Percentiles rank a stretch among this genome's conserved stretches.
These are phyloP conservation scores for Dipus sagitta DNA, from an alignment of 2,797 vertebrate genomes.

Conservation along the genomic window DNA sequence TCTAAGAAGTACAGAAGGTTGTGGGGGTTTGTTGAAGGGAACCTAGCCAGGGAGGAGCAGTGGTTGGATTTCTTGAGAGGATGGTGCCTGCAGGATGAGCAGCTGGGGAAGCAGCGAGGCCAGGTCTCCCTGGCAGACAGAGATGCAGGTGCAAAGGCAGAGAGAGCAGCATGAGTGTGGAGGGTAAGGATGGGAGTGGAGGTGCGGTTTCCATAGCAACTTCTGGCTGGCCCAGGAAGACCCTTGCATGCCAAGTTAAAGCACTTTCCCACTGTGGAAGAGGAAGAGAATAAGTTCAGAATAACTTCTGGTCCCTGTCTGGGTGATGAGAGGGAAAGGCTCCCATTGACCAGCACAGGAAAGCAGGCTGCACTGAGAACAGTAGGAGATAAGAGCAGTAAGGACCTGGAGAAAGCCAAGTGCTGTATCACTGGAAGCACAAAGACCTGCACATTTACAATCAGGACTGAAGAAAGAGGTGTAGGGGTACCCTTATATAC, in stretches of 20 bases:
- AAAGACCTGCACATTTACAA: too few relatives aligned
- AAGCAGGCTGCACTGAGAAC: not conserved
- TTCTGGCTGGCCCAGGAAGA: not conserved
- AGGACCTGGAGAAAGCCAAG: not conserved
- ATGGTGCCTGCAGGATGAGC: not conserved
- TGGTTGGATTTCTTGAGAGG: not conserved
- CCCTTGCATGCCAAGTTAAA: not conserved
- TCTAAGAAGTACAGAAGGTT: not conserved
- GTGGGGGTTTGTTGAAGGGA: not conserved
- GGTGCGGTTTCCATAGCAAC: not conserved
- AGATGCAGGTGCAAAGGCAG: not conserved
- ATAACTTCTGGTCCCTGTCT: not conserved
- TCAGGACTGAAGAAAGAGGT: not conserved
- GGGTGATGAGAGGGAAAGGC: not conserved
- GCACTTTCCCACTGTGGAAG: not conserved
- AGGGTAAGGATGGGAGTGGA: not conserved
- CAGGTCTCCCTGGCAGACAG: not conserved
- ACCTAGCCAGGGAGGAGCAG: not conserved
- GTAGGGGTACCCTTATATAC: not conserved
- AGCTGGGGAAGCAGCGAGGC: not conserved
- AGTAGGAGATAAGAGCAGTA: not conserved
- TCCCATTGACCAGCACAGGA: not conserved
- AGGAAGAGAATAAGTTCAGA: not conserved
- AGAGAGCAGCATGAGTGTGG: not conserved
- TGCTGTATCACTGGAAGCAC: not conserved